These are phyloP conservation scores for Microchrysa polita DNA, from an alignment of 2,888 invertebrate genomes.

Conservation along the genomic window DNA sequence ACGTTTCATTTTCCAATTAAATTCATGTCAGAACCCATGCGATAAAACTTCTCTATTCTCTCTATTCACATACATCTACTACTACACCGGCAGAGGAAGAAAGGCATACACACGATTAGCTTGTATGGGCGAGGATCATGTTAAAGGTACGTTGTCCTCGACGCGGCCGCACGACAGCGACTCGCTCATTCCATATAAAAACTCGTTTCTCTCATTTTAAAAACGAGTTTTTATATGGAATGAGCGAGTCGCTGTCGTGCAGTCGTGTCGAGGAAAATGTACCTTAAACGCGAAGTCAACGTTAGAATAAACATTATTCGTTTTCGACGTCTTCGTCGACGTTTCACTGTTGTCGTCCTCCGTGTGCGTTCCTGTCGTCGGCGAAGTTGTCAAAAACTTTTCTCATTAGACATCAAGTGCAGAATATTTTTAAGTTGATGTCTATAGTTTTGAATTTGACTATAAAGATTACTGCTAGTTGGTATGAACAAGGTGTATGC, in stretches of 20 bases:
- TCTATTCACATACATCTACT: not conserved
- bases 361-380: no score
- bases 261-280: no score
- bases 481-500: not conserved
- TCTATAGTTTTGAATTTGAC: not conserved
- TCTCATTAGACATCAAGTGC: conserved; percentile 37
- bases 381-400: conserved; percentile 18
- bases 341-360: no score
- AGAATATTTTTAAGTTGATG: conserved; percentile 31
- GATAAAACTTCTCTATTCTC: not conserved
- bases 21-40: not conserved
- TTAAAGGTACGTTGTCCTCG: no score
- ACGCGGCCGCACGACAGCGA: no score
- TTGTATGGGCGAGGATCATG: not conserved
- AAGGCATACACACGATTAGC: no score
- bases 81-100: not conserved
- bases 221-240: no score
- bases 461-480: no score
- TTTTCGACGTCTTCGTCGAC: not conserved
- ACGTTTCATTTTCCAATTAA: conserved; percentile 17
- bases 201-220: no score
- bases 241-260: no score
- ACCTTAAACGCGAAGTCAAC: not conserved
- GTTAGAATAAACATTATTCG: conserved; percentile 31
- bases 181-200: no score